Evolutionary conservation across 1,140 invertebrate species (phyloP), one percentile per base, ranked within the genome.

Genomic region (Trichogramma pretiosum): DNA sequence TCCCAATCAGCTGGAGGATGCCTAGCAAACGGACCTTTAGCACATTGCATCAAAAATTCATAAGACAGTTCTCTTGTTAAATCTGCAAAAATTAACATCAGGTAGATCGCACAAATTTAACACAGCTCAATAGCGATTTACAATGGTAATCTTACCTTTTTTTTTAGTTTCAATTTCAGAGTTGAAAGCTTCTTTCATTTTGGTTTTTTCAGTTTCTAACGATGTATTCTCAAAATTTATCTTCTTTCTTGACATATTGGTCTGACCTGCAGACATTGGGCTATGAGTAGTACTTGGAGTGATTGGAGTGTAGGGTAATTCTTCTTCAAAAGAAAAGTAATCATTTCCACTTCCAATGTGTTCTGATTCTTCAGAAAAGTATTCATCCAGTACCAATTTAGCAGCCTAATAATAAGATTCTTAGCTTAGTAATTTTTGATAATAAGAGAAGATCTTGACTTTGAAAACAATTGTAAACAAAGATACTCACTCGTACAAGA

Each of bases 301-400:
- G 59, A 53, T 39, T 19, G 55, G 52, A 21, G 55, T 10, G 36
- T 56, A 57, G 21, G 50, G 43, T n/a, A 58, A 45, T 21, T 69
- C 68, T 39, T 74, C 73, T 22, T 75, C 71, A 21, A 75, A 76
- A 52, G 65, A 74, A 46, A 74, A 77, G 44, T 73, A 76, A 43
- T 77, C 73, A 37, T 71, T 58, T 42, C 63, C 57, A 50, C 50
- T 60, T 46, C 64, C 65, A 52, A 71, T 65, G 46, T 74, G 73
- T 33, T 79, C 70, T 23, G 70, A 63, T 55, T 79, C 76, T 17
- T 77, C 75, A 41, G 76, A 72, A 63, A 91, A 91, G 67, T 87
- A 85, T 65, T 89, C 86, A 59, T 90, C 87, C 54, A 92, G 68
- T 41, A 89, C 82, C 52, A 89, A 72, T 74, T 90, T 90, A 37